Conservation (phyloP, 2,888 invertebrate species). For the Coelopa pilipes region DNA sequence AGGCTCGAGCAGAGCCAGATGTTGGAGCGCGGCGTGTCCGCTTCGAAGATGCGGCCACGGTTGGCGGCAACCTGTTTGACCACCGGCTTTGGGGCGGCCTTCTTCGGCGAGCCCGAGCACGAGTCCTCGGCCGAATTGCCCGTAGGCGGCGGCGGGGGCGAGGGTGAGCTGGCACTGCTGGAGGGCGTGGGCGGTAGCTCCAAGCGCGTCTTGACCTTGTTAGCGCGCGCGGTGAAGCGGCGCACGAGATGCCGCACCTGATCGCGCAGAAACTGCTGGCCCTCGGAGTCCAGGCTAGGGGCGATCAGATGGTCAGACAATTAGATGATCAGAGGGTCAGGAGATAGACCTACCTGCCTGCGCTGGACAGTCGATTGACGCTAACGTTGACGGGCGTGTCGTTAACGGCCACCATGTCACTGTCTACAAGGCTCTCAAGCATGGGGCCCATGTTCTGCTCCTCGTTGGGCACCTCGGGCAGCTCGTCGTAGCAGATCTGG, state of each 20-base stretch:
- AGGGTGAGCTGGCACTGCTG: conserved; percentile 69
- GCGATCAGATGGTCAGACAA: too few species aligned
- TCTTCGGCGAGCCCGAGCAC: conserved; percentile 43
- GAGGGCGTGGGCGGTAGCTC: conserved; percentile 75
- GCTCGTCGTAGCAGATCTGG: conserved; percentile 63
- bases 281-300: conserved; percentile 61
- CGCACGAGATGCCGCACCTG: conserved; percentile 71
- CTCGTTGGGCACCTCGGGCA: conserved; percentile 62
- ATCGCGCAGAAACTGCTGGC: conserved; percentile 64
- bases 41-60: conserved; percentile 60
- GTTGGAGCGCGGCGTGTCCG: conserved; percentile 63
- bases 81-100: conserved; percentile 43
- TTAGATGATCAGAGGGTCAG: too few species aligned
- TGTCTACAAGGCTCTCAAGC: conserved; percentile 50
- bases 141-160: conserved; percentile 57
- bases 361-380: conserved; percentile 55
- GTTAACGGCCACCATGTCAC: conserved; percentile 55
- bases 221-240: conserved; percentile 72
- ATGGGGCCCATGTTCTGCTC: conserved; percentile 56
- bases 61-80: conserved; percentile 51
- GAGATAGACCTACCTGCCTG: conserved; percentile 48
- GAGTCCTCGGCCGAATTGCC: conserved; percentile 40
- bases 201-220: conserved; percentile 70
- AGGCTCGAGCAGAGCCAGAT: conserved; percentile 65
- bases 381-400: conserved; percentile 43